These are phyloP conservation scores for Argentina silus DNA, from an alignment of 2,797 vertebrate genomes.

Conservation along the genomic window DNA sequence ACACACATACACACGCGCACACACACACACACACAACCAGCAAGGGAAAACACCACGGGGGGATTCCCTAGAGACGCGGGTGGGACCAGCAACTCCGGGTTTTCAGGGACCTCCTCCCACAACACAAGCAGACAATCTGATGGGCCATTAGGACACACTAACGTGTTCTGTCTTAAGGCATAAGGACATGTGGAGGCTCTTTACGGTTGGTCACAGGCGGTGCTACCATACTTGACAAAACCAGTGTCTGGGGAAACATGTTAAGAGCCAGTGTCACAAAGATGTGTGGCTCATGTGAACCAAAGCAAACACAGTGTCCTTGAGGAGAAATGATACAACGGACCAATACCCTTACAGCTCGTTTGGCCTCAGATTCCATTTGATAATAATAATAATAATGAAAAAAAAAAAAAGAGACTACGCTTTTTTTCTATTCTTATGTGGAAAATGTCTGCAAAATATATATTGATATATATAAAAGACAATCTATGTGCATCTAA, in stretches of 20 bases:
- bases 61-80: slow-evolving; percentile 46
- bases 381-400: slow-evolving; percentile 36
- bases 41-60: neutral
- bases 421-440: slow-evolving; percentile 67
- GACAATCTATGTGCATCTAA: slow-evolving; percentile 80
- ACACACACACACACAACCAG: slow-evolving; percentile 17
- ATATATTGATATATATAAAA: slow-evolving; percentile 77
- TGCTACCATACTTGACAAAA: slow-evolving; percentile 29
- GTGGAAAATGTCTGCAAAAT: slow-evolving; percentile 82
- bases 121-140: slow-evolving; percentile 50
- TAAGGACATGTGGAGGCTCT: slow-evolving; percentile 53
- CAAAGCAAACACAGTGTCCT: slow-evolving; percentile 44
- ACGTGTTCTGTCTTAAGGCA: slow-evolving; percentile 60
- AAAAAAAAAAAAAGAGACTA: slow-evolving; percentile 52
- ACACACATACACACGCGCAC: slow-evolving; percentile 6
- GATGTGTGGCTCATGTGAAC: slow-evolving; percentile 41
- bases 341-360: slow-evolving; percentile 40
- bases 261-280: slow-evolving; percentile 36
- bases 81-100: slow-evolving; percentile 72
- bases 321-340: slow-evolving; percentile 55
- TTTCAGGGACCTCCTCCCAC: slow-evolving; percentile 39
- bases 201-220: slow-evolving; percentile 29
- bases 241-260: slow-evolving; percentile 54
- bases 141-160: slow-evolving; percentile 25
- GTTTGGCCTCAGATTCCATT: slow-evolving; percentile 42